Evolutionary conservation across 2,797 vertebrate genomes (phyloP).

Genomic region (Pitangus sulphuratus): DNA sequence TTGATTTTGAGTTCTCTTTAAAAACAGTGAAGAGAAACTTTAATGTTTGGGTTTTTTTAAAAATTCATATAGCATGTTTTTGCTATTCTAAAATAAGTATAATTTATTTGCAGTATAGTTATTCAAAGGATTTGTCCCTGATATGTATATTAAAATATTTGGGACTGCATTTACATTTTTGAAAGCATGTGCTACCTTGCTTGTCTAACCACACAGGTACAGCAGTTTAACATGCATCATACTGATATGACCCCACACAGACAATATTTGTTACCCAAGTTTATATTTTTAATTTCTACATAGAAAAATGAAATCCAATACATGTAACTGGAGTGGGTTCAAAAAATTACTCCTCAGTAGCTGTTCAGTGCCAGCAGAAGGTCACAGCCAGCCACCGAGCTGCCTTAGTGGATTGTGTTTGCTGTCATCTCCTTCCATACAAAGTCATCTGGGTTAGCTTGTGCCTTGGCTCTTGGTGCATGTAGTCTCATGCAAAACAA

Average conservation of each 20-base stretch:
- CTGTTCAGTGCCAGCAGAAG: neutral
- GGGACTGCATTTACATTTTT: neutral
- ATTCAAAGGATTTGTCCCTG: neutral
- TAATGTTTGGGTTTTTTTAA: neutral
- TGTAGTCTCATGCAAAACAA: neutral
- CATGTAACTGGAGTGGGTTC: neutral
- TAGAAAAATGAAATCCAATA: neutral
- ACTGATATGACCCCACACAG: neutral
- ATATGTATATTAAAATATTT: neutral
- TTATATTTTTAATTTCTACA: neutral
- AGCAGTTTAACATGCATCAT: neutral
- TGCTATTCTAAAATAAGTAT: neutral
- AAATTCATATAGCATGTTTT: neutral
- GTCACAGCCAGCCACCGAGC: neutral
- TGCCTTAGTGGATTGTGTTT: neutral
- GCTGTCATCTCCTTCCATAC: neutral
- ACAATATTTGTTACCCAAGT: neutral
- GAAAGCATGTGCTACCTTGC: neutral
- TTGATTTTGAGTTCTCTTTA: neutral
- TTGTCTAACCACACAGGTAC: neutral
- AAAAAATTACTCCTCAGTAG: neutral
- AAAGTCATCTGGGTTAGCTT: neutral
- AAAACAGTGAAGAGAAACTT: neutral
- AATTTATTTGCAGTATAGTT: neutral
- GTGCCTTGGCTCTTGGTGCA: accelerated